A percentile compares a stretch with the other conserved stretches of the same genome.
These are phyloP conservation scores for Pachydiplax longipennis DNA, from an alignment of 2,888 invertebrate genomes.

Conservation along the genomic window DNA sequence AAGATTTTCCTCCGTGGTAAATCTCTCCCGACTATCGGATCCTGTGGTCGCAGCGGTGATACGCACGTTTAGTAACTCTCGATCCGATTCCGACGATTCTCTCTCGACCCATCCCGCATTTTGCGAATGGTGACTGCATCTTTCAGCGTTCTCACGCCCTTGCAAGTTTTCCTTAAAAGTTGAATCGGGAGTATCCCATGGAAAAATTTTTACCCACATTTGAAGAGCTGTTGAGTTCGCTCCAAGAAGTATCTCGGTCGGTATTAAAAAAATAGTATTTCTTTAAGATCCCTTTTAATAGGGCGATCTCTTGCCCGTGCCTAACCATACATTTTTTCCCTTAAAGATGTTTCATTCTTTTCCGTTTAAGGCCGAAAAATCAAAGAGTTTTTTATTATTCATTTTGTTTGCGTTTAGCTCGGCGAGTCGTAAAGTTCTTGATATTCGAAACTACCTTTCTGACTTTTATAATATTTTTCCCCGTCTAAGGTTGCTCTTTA, in stretches of 20 bases:
- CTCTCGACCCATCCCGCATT: neutral
- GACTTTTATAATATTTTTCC: too few relatives aligned
- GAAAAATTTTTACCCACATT: too few relatives aligned
- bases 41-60: neutral
- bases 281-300: too few relatives aligned
- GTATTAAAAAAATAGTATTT: neutral
- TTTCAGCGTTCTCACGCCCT: neutral
- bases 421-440: too few relatives aligned
- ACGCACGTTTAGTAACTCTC: neutral
- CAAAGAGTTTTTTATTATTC: too few relatives aligned
- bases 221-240: neutral
- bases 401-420: too few relatives aligned
- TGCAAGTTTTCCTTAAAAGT: neutral
- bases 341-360: too few relatives aligned
- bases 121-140: neutral
- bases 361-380: too few relatives aligned
- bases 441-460: too few relatives aligned
- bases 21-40: neutral
- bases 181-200: neutral
- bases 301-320: too few relatives aligned
- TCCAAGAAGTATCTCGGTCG: neutral
- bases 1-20: constrained; percentile 18
- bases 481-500: too few relatives aligned
- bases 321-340: too few relatives aligned
- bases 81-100: neutral